Conservation (phyloP, 2,797 vertebrate species). For the Fistularia commersonii region DNA sequence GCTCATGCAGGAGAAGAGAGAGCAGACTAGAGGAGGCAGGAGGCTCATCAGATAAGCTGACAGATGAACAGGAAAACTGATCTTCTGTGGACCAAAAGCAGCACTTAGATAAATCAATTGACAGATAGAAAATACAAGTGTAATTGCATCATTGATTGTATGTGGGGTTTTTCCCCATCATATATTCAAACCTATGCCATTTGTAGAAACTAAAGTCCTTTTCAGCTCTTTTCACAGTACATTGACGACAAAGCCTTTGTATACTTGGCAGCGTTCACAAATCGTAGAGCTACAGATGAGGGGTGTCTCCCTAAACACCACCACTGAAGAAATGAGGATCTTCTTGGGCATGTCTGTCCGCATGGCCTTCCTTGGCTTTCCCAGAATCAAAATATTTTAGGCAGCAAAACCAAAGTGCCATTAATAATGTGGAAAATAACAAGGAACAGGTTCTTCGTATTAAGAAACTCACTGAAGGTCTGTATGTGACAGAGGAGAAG, state of each 20-base stretch:
- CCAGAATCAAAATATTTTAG: slow-evolving; percentile 30
- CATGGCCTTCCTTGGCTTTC: slow-evolving; percentile 24
- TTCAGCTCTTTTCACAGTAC: slow-evolving; percentile 30
- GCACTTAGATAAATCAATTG: background rate
- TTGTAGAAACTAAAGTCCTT: slow-evolving; percentile 12
- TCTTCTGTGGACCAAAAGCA: background rate
- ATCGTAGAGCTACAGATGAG: slow-evolving; percentile 19
- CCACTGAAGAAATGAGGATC: slow-evolving; percentile 30
- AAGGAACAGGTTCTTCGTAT: slow-evolving; percentile 17
- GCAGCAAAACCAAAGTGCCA: slow-evolving; percentile 18
- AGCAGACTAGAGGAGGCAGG: background rate
- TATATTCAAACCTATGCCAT: slow-evolving; percentile 23
- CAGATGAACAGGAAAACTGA: background rate
- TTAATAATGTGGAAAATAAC: slow-evolving; percentile 9
- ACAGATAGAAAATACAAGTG: background rate
- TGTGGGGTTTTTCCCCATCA: slow-evolving; percentile 1
- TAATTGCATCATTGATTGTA: background rate
- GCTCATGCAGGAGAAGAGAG: background rate
- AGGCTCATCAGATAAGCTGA: background rate
- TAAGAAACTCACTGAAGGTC: slow-evolving; percentile 24
- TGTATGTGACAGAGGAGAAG: slow-evolving; percentile 15
- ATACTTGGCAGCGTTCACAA: slow-evolving; percentile 30
- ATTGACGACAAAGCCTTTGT: slow-evolving; percentile 19
- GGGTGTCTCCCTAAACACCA: slow-evolving; percentile 31
- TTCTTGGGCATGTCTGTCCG: slow-evolving; percentile 32